Percentiles rank a stretch among this genome's conserved stretches.
These are phyloP conservation scores for Onychostruthus taczanowskii DNA, from an alignment of 2,113 vertebrate genomes.

Conservation along the genomic window DNA sequence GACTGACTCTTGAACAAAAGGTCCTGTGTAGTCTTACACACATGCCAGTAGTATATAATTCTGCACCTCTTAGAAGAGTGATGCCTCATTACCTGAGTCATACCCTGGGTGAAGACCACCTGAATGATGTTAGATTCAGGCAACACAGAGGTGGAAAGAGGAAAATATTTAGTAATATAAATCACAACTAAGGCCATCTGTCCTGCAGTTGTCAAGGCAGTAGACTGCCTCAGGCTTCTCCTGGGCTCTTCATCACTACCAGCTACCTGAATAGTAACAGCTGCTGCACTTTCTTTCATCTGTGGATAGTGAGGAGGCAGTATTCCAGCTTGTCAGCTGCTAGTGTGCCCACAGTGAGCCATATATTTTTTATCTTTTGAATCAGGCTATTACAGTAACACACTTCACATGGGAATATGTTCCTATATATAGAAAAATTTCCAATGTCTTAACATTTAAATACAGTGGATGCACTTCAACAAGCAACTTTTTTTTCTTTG, in stretches of 20 bases:
- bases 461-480: constrained; percentile 5
- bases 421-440: constrained; percentile 36
- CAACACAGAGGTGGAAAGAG: constrained; percentile 14
- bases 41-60: not conserved
- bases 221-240: constrained; percentile 55
- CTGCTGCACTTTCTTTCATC: constrained; percentile 67
- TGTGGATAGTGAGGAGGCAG: constrained; percentile 38
- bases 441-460: constrained; percentile 23
- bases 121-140: not conserved
- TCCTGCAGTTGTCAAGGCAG: constrained; percentile 65
- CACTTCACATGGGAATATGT: not conserved
- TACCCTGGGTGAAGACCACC: constrained; percentile 15
- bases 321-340: constrained; percentile 61
- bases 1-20: not conserved
- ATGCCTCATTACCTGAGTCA: not conserved
- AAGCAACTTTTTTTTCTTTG: constrained; percentile 25
- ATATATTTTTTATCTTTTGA: constrained; percentile 64
- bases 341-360: constrained; percentile 36
- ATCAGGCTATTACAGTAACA: constrained; percentile 37
- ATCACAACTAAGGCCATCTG: constrained; percentile 62
- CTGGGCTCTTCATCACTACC: constrained; percentile 65
- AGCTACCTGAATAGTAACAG: constrained; percentile 70
- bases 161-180: constrained; percentile 56
- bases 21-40: not conserved
- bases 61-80: not conserved